Evolutionary conservation across 2,797 vertebrate genomes (phyloP), one percentile per base, ranked within the genome.

Genomic region (Argentina silus): DNA sequence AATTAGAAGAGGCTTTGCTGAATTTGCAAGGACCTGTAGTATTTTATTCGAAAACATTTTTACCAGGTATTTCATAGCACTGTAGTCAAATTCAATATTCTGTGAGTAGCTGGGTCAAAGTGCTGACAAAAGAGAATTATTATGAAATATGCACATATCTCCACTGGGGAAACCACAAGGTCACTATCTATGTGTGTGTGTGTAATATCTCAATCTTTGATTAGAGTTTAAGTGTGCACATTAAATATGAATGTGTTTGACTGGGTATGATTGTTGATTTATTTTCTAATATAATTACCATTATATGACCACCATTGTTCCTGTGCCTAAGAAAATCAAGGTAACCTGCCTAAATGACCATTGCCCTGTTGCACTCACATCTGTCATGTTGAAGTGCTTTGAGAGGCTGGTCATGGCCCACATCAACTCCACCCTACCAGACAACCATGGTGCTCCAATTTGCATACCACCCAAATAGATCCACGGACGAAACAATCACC

Each of bases 271-370:
- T 80, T 78, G 80, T 83, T 83, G 67, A 83, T 76, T 76, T 71
- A 74, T 80, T 68, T 78, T 78, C 75, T 80, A 80, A 80, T 73
- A 73, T 74, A 70, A 80, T 76, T 78, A 78, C 66, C 74, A 76
- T 42, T 44, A 67, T 45, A 51, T 14, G 57, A 63, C 76, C 68
- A 67, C 68, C 53, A 79, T 63, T 68, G 72, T 72, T 70, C 74
- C 56, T 69, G 66, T 48, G 72, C 75, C 78, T 63, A 83, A 77
- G 50, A 75, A 12, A 15, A 53, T 4, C 27, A 36, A 36, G 27
- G 27, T 36, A 36, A 36, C 27, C 27, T 2, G 27, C 4, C 27
- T 36, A 36, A 36, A 36, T 36, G 27, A 36, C 27, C 4, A 36
- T 36, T 4, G 27, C 27, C 27, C 27, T 36, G 27, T 4, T 4